phyloP scores from a whole-genome alignment of 2,797 vertebrate genomes.

The Novumbra hubbsi region DNA sequence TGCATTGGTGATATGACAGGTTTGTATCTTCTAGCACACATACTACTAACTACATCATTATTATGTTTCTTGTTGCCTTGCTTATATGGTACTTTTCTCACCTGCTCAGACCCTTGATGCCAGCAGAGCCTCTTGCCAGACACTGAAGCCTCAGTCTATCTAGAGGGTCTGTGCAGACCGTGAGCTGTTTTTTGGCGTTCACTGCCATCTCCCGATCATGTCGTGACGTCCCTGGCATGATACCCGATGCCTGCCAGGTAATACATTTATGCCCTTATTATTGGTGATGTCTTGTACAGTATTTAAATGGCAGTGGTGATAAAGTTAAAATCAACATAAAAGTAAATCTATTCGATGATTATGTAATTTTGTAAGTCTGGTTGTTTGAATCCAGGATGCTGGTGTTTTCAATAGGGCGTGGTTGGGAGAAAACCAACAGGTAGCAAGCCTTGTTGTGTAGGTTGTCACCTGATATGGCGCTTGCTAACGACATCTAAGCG shows the following conservation, averaged over 20 bases:
- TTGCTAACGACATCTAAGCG: neutral
- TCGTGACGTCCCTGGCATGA: slow-evolving; percentile 87
- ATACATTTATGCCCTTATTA: neutral
- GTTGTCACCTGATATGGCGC: neutral
- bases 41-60: too few relatives aligned
- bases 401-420: neutral
- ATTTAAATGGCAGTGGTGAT: neutral
- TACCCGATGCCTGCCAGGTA: neutral
- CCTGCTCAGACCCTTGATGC: slow-evolving; percentile 94
- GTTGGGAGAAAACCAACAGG: neutral
- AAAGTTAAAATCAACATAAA: neutral
- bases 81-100: slow-evolving; percentile 47
- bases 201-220: slow-evolving; percentile 86
- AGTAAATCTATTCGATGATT: too few relatives aligned
- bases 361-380: neutral
- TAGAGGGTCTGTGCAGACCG: slow-evolving; percentile 73
- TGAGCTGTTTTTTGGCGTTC: slow-evolving; percentile 76
- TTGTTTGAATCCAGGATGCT: too few relatives aligned
- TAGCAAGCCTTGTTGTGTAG: neutral
- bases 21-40: too few relatives aligned
- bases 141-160: slow-evolving; percentile 87
- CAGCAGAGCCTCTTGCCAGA: slow-evolving; percentile 83
- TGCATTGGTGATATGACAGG: too few relatives aligned
- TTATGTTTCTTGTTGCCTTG: too few relatives aligned
- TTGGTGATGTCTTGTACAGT: neutral